phyloP scores from a whole-genome alignment of 2,797 vertebrate genomes.

The Trachops cirrhosus region DNA sequence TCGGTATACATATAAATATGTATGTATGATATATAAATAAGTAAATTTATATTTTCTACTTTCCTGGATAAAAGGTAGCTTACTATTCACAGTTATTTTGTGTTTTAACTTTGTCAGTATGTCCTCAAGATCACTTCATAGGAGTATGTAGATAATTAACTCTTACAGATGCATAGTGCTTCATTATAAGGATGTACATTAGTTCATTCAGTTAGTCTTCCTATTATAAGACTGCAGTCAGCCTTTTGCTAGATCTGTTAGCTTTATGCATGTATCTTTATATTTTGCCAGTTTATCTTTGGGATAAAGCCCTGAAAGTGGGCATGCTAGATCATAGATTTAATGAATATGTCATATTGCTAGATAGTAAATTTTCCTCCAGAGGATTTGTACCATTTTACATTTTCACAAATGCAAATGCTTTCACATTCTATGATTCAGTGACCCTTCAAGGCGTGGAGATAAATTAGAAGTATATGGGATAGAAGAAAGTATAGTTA shows the following conservation, averaged over 20 bases:
- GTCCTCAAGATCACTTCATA: neutral
- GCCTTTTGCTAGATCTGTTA: neutral
- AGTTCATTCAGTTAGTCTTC: neutral
- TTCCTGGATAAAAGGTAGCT: neutral
- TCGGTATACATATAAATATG: neutral
- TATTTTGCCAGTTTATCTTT: slow-evolving; percentile 10
- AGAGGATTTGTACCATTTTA: neutral
- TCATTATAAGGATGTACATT: neutral
- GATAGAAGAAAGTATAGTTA: neutral
- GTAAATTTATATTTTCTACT: neutral
- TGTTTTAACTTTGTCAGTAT: neutral
- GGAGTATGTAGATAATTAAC: neutral
- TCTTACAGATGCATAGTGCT: neutral
- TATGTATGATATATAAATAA: neutral
- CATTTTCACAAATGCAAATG: neutral
- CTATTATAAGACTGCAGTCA: neutral
- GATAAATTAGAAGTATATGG: neutral
- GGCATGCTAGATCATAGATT: neutral
- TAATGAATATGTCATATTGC: neutral
- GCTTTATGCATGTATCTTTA: neutral
- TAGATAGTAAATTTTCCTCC: neutral
- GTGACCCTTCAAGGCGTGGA: neutral
- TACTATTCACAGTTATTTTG: neutral
- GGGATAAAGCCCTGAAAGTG: neutral
- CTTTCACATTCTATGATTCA: neutral